Conservation (phyloP, 2,113 vertebrate species). For the Oryzias woworae region DNA sequence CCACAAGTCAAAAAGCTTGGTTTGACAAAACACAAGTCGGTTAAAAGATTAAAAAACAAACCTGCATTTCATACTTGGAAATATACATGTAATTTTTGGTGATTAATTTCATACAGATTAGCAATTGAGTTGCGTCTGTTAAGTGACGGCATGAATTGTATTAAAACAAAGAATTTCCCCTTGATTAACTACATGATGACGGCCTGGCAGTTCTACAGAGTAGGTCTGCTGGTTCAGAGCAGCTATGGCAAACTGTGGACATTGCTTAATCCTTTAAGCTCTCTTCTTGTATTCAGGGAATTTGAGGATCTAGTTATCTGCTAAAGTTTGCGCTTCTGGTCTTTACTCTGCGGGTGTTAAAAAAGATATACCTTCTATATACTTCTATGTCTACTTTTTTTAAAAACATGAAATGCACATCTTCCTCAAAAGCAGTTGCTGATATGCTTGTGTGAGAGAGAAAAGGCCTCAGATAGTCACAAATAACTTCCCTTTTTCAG, state of each 20-base stretch:
- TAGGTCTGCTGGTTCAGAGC: slow-evolving; percentile 9
- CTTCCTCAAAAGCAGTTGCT: slow-evolving; percentile 4
- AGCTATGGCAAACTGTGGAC: slow-evolving; percentile 27
- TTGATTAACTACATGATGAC: background rate
- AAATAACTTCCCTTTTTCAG: slow-evolving; percentile 11
- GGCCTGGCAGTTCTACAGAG: slow-evolving; percentile 1
- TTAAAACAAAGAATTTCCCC: background rate
- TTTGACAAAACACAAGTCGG: slow-evolving; percentile 2
- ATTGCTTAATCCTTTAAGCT: slow-evolving; percentile 41
- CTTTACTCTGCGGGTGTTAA: background rate
- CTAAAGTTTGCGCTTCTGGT: slow-evolving; percentile 24
- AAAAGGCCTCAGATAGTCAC: background rate
- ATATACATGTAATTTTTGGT: background rate
- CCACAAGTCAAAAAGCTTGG: background rate
- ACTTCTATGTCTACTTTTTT: background rate
- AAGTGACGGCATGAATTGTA: background rate
- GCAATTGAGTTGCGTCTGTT: background rate
- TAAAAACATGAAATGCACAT: background rate
- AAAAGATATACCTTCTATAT: slow-evolving; percentile 4
- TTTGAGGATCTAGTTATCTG: slow-evolving; percentile 20
- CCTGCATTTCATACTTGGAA: background rate
- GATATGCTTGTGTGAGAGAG: slow-evolving; percentile 8
- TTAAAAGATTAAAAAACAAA: background rate
- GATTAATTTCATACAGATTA: background rate
- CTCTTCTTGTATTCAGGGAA: slow-evolving; percentile 4